Conservation (phyloP, 1,140 invertebrate genomes). For the silkworm (Bombyx mori) region DNA sequence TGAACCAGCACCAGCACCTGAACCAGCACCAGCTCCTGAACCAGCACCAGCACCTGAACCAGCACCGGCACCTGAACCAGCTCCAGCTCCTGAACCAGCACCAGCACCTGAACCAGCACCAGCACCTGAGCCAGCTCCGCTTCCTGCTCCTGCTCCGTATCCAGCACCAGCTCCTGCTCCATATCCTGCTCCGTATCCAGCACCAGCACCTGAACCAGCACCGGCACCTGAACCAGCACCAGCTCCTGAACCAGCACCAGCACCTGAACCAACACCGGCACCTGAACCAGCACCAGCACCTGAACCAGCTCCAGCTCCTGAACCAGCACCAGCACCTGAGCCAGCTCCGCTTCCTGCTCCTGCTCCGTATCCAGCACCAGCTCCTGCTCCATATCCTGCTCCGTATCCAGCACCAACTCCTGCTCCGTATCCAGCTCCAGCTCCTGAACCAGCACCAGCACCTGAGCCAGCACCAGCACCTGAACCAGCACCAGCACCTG, state of each 20-base stretch:
- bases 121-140: neutral
- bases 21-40: neutral
- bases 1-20: neutral
- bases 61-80: neutral
- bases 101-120: too few relatives aligned
- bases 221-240: neutral
- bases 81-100: neutral
- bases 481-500: constrained; percentile 10
- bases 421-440: too few relatives aligned
- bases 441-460: too few relatives aligned
- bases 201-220: neutral
- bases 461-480: constrained; percentile 6
- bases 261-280: too few relatives aligned
- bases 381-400: constrained; percentile 6
- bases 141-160: neutral
- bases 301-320: too few relatives aligned
- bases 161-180: neutral
- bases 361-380: constrained; percentile 12
- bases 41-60: neutral
- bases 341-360: neutral
- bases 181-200: neutral
- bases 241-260: constrained; percentile 7
- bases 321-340: neutral
- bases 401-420: too few relatives aligned
- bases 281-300: constrained; percentile 8